These are phyloP conservation scores for Pollimyrus isidori DNA, from an alignment of 2,113 vertebrate species.

Conservation along the genomic window DNA sequence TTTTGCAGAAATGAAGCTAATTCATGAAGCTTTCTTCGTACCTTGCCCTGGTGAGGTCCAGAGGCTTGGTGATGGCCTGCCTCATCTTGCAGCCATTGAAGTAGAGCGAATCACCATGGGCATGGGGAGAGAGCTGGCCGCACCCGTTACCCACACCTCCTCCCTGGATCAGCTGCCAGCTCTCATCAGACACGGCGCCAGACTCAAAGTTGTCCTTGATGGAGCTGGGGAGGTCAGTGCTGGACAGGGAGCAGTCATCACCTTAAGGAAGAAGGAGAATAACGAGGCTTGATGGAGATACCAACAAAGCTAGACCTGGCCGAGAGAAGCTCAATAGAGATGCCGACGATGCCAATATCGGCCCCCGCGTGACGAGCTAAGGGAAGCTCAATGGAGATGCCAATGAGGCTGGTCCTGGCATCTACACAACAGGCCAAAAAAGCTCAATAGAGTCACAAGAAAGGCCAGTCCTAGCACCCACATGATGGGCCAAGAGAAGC, in stretches of 20 bases:
- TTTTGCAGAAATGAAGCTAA: neutral
- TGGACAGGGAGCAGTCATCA: conserved; percentile 87
- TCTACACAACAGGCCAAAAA: neutral
- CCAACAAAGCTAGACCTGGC: neutral
- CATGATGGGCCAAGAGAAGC: neutral
- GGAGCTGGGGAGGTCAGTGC: conserved; percentile 83
- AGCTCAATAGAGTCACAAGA: neutral
- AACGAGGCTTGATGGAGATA: neutral
- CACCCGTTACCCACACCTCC: conserved; percentile 90
- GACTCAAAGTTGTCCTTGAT: conserved; percentile 99
- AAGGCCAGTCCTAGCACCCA: neutral
- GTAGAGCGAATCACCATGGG: conserved; percentile 93
- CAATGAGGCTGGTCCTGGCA: neutral
- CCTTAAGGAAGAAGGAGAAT: conserved; percentile 49
- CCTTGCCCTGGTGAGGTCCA: conserved; percentile 96
- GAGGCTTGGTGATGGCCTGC: conserved; percentile 87
- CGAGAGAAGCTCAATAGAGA: neutral
- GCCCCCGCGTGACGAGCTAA: neutral
- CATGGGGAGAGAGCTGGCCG: conserved; percentile 90
- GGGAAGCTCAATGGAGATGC: neutral
- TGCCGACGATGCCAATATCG: neutral
- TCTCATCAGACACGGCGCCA: conserved; percentile 78
- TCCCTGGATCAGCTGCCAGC: conserved; percentile 92
- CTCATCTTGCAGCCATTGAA: conserved; percentile 93
- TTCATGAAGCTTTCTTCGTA: conserved; percentile 49